A percentile compares a stretch with the other conserved stretches of the same genome.
phyloP scores from a whole-genome alignment of 2,888 invertebrate genomes.

The Heliconius sara region DNA sequence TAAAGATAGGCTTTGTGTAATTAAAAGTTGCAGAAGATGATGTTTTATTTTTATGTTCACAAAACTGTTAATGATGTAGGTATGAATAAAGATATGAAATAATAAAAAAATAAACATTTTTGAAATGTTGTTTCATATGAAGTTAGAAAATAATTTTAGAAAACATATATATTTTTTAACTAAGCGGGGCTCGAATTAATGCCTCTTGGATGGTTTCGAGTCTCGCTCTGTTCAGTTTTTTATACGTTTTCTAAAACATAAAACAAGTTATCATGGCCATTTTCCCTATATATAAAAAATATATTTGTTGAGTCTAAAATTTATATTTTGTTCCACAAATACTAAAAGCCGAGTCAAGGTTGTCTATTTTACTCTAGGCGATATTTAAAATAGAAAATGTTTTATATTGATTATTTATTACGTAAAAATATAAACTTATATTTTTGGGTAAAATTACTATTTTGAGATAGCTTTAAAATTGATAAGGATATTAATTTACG shows the following conservation, averaged over 20 bases:
- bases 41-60: background rate
- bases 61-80: background rate
- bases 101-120: no score
- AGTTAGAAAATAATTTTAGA: no score
- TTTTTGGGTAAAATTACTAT: slow-evolving; percentile 4
- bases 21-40: background rate
- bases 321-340: background rate
- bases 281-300: background rate
- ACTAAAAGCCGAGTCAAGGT: background rate
- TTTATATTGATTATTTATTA: background rate
- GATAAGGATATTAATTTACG: slow-evolving; percentile 23
- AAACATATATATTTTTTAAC: no score
- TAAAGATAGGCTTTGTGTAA: background rate
- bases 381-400: background rate
- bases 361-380: background rate
- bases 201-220: background rate
- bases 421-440: background rate
- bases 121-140: no score
- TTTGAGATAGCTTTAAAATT: slow-evolving; percentile 11
- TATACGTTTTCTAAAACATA: no score
- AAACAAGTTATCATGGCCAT: background rate
- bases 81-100: no score
- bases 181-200: no score
- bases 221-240: no score
- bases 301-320: background rate